These are phyloP conservation scores for Trinectes maculatus DNA, from an alignment of 2,113 vertebrate genomes.

Conservation along the genomic window DNA sequence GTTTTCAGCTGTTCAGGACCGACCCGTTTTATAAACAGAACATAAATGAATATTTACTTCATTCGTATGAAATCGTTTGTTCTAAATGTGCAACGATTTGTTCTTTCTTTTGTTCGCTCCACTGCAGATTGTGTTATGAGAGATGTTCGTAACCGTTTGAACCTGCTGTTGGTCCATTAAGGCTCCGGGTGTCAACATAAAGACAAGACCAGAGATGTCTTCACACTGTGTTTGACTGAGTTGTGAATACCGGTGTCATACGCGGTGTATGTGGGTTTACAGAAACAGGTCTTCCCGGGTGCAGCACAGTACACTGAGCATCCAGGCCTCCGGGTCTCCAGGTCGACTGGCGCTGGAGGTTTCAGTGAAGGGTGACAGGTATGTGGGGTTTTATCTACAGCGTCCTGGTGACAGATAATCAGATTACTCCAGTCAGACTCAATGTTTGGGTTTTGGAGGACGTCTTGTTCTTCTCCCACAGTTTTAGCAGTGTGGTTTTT, in stretches of 20 bases:
- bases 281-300: not conserved
- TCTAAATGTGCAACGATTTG: too few species aligned
- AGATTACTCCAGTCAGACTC: slow-evolving; percentile 45
- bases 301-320: too few species aligned
- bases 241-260: slow-evolving; percentile 31
- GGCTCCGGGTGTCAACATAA: not conserved
- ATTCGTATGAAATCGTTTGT: too few species aligned
- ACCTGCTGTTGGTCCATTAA: not conserved
- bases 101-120: not conserved
- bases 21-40: too few species aligned
- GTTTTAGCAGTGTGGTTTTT: slow-evolving; percentile 1
- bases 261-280: slow-evolving; percentile 7
- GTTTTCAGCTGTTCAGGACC: too few species aligned
- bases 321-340: slow-evolving; percentile 22
- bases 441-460: slow-evolving; percentile 53
- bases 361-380: slow-evolving; percentile 58
- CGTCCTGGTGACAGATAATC: slow-evolving; percentile 41
- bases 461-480: slow-evolving; percentile 10
- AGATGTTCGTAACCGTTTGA: not conserved
- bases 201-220: slow-evolving; percentile 2
- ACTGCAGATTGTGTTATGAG: not conserved
- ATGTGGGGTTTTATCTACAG: slow-evolving; percentile 57
- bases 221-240: not conserved
- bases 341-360: slow-evolving; percentile 50
- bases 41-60: too few species aligned